These are phyloP conservation scores for Pyrocoelia pectoralis DNA, from an alignment of 2,888 invertebrate species.

Conservation along the genomic window DNA sequence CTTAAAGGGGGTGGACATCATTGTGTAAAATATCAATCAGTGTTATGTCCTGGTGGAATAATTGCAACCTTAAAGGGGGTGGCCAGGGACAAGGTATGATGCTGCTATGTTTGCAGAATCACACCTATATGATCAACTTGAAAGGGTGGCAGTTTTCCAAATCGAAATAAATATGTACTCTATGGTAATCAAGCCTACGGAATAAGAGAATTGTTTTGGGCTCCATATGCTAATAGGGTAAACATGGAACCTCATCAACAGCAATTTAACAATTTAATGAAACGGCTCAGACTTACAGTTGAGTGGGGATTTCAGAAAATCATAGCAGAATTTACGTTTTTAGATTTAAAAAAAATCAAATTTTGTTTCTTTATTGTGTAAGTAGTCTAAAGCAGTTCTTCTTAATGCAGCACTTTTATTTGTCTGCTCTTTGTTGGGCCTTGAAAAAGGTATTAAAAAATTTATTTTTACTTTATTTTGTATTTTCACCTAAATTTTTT, in stretches of 20 bases:
- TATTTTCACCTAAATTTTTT: too few species aligned
- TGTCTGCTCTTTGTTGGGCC: too few species aligned
- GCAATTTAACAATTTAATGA: not conserved
- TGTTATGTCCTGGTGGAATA: too few species aligned
- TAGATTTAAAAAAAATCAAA: conserved; percentile 2
- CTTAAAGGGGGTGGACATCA: not conserved
- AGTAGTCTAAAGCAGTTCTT: too few species aligned
- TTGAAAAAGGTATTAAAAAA: too few species aligned
- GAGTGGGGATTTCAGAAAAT: not conserved
- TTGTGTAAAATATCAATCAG: too few species aligned
- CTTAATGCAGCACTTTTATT: too few species aligned
- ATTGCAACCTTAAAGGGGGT: not conserved
- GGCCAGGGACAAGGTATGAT: not conserved
- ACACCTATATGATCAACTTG: not conserved
- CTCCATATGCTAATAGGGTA: not conserved
- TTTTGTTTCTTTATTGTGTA: too few species aligned
- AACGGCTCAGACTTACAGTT: not conserved
- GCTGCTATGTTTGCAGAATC: not conserved
- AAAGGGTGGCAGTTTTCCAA: not conserved
- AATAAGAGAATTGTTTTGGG: not conserved
- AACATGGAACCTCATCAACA: not conserved
- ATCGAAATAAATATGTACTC: not conserved
- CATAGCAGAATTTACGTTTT: not conserved
- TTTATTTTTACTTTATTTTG: too few species aligned
- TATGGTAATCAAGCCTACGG: not conserved